Base-by-base conservation (phyloP, 1,140 invertebrate genomes). In the Spodoptera frugiperda region DNA sequence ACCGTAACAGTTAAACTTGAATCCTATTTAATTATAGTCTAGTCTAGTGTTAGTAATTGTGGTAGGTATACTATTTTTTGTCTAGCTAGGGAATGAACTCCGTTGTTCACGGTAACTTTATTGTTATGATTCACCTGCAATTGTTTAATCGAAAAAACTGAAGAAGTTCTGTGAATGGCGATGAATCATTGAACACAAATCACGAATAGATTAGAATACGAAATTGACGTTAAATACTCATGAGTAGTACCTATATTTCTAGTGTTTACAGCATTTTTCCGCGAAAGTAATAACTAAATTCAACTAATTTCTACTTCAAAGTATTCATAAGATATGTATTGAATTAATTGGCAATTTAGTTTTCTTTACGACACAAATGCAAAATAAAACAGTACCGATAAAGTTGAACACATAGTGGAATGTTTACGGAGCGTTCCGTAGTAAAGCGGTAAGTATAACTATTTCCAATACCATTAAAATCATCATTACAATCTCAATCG, bases 131-230 rank as follows among this genome's bases (percentile, higher is more conserved):
- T 63, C 59, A 63, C 59, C 10, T 63, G 59, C n/a, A 17, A 44
- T 63, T 11, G 3, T 12, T 44, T 17, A 12, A 63, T 63, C 59
- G 33, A 57, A 25, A 46, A 67, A 67, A 67, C 11, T 19, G 17
- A 67, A 67, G 17, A 67, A 67, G 44, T 67, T 48, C 63, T 67
- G n/a, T 48, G 63, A 67, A 67, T 49, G 19, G 21, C 44, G 49
- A n/a, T 67, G 63, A 67, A 49, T 67, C 63, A 67, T 46, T 25
- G 12, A 19, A n/a, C 3, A 55, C 53, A 72, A 53, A 49, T 44
- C 25, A 70, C 49, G 15, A 10, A 5, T 49, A 44, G 63, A 67
- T 67, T 49, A 14, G 63, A 49, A 25, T n/a, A 1, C 12, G 11
- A 2, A 67, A 48, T 10, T 5, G 46, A 25, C 48, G 17, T 11